These are phyloP conservation scores for Porites australiensis DNA, from an alignment of 64 coral and sea anemone species.

Conservation along the genomic window DNA sequence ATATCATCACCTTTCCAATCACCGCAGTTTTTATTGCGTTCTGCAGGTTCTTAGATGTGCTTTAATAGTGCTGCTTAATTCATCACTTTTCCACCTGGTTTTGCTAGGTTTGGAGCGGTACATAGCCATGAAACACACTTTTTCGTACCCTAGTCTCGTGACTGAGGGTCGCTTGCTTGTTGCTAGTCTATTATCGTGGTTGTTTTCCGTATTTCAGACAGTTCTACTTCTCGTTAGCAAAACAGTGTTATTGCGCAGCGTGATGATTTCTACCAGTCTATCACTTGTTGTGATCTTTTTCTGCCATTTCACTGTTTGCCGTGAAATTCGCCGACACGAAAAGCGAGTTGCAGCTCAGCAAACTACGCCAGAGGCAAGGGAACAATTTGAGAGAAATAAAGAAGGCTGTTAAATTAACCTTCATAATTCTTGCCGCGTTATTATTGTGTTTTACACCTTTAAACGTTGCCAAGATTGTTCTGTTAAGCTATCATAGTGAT, in stretches of 20 bases:
- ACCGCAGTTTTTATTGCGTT: not conserved
- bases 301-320: not conserved
- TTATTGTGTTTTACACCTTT: not conserved
- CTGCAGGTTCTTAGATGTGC: not conserved
- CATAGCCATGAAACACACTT: not conserved
- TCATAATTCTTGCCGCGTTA: not conserved
- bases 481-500: not conserved
- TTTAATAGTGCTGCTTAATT: not conserved
- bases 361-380: not conserved
- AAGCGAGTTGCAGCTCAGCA: not conserved
- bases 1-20: not conserved
- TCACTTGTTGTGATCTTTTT: not conserved
- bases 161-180: not conserved
- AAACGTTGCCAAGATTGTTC: not conserved
- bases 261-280: not conserved
- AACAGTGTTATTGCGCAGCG: not conserved
- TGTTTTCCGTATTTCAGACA: not conserved
- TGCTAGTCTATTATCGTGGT: not conserved
- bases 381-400: not conserved
- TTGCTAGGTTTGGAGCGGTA: not conserved
- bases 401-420: not conserved
- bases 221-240: not conserved
- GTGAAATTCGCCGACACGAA: not conserved
- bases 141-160: not conserved
- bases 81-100: not conserved